Conservation (phyloP, 1,140 invertebrate genomes). For the Muscidifurax raptorellus region DNA sequence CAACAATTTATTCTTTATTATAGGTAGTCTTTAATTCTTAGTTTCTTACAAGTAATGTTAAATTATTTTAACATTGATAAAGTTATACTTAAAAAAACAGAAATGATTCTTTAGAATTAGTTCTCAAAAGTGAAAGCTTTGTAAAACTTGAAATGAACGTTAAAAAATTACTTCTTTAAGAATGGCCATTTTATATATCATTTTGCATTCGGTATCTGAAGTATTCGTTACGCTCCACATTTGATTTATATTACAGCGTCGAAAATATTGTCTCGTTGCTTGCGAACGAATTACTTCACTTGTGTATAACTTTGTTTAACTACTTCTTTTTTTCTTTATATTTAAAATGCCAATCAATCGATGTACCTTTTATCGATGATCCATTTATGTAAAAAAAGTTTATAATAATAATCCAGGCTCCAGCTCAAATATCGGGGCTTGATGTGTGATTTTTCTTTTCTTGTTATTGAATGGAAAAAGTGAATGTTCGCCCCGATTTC, state of each 20-base stretch:
- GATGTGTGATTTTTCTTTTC: not conserved
- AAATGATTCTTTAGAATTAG: no score
- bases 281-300: not conserved
- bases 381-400: not conserved
- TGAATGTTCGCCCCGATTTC: not conserved
- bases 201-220: slow-evolving; percentile 11
- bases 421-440: not conserved
- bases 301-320: slow-evolving; percentile 9
- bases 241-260: not conserved
- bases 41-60: not conserved
- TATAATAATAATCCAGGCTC: not conserved
- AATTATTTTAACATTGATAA: not conserved
- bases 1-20: no score
- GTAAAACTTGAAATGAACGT: not conserved
- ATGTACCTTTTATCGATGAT: not conserved
- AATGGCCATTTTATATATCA: slow-evolving; percentile 16
- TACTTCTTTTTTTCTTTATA: not conserved
- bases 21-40: no score
- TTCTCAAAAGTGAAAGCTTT: no score
- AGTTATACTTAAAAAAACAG: no score
- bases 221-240: slow-evolving; percentile 14
- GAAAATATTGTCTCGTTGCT: slow-evolving; percentile 3
- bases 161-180: not conserved
- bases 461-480: not conserved
- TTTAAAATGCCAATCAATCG: not conserved